A percentile compares a stretch with the other conserved stretches of the same genome.
Evolutionary conservation across 1,140 invertebrate genomes (phyloP).

Genomic region (Drosophila neocordata): DNA sequence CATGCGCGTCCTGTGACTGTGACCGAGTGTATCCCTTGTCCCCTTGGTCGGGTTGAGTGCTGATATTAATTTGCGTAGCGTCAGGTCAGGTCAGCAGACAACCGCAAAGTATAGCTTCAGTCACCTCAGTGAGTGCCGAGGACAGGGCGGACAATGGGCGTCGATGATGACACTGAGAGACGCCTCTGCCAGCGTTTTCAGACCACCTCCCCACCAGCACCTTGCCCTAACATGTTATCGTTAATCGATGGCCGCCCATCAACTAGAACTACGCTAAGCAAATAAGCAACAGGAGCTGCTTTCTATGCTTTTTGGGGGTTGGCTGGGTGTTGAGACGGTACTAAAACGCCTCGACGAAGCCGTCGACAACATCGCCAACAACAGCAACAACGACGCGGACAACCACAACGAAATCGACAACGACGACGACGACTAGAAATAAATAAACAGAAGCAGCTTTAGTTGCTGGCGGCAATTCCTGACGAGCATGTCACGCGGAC

Average conservation of each 20-base stretch:
- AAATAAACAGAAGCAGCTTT: constrained; percentile 61
- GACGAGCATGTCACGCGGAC: constrained; percentile 30
- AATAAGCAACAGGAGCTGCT: constrained; percentile 75
- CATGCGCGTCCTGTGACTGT: constrained; percentile 63
- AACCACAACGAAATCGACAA: constrained; percentile 16
- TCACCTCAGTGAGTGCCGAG: constrained; percentile 29
- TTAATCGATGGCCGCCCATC: constrained; percentile 77
- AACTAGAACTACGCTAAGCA: constrained; percentile 65
- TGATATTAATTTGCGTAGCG: constrained; percentile 67
- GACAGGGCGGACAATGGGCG: constrained; percentile 11
- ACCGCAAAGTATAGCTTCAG: constrained; percentile 42
- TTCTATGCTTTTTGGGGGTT: constrained; percentile 6
- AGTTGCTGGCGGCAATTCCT: constrained; percentile 57
- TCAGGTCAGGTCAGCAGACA: constrained; percentile 19
- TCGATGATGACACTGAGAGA: constrained; percentile 46
- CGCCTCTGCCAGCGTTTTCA: constrained; percentile 2
- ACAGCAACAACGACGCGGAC: constrained; percentile 10
- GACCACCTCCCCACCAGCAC: not conserved
- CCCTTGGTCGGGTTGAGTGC: constrained; percentile 3
- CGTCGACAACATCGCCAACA: constrained; percentile 4
- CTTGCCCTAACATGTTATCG: constrained; percentile 53
- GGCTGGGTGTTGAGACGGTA: constrained; percentile 23
- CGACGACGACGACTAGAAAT: constrained; percentile 29
- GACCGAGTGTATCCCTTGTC: not conserved
- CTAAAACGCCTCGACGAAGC: constrained; percentile 22